Base-by-base conservation (phyloP, 2,797 vertebrate genomes). In the Poliocrania exsul region DNA sequence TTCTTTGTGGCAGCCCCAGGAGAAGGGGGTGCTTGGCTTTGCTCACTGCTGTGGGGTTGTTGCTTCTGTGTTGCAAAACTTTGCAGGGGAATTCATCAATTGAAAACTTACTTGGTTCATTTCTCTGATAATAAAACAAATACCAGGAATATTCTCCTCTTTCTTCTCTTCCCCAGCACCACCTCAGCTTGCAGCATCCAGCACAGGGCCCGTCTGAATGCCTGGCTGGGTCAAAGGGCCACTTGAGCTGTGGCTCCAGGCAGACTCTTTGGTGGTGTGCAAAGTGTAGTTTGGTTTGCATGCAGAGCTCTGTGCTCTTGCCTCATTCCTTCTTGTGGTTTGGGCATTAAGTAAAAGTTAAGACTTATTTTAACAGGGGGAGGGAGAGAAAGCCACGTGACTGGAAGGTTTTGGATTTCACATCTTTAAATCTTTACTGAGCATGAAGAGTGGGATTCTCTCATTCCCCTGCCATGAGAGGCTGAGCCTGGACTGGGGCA, bases 341-440 rank as follows among this genome's bases (percentile, higher is more conserved):
- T 88, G 86, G 66, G 35, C 86, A 74, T 84, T 15, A 46, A 95
- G 70, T 61, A 31, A 33, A 86, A 96, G 82, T 83, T 69, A 77
- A 96, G 75, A 31, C 29, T 44, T 51, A n/a, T 87, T 93, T 85
- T 75, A 81, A 78, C 31, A 10, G 44, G 28, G 29, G 13, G 5
- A 8, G 18, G 25, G 37, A 33, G 38, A 25, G n/a, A 69, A 85
- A 86, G 57, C 61, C 46, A 24, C 25, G 10, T 69, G 82, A 88
- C 64, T 2, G 19, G 78, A 79, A 90, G 58, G 92, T 50, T 92
- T 97, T 80, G 84, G 66, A 42, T 96, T 96, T 95, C 89, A 81
- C 78, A 28, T 95, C 85, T 79, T 95, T 95, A 88, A 94, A 78
- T 95, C 92, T 95, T 95, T 81, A 49, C 74, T 24, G 65, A 93